Base-by-base conservation (phyloP, 2,797 vertebrate species). In the Gymnodraco acuticeps region DNA sequence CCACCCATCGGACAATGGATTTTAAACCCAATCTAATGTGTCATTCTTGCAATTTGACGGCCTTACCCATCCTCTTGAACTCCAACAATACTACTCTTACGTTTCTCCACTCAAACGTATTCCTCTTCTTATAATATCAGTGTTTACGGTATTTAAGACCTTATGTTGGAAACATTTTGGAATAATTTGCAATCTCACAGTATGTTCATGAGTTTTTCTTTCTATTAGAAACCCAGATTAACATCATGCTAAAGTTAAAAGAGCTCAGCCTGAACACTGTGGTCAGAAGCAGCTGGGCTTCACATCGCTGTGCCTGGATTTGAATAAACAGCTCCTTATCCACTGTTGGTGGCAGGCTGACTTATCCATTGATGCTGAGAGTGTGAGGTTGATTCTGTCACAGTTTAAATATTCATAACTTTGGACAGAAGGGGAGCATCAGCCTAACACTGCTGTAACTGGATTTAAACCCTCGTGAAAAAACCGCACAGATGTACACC, bases 361-460 rank as follows among this genome's bases (percentile, higher is more conserved):
- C 81, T 88, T 75, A 77, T 68, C 80, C 69, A 81, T 72, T 82
- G 84, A 88, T 80, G 83, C 82, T 73, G 84, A 72, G 86, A 91
- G 82, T 66, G 69, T 64, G 85, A 89, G 91, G 89, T 84, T 89
- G 89, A 73, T 78, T 76, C 87, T 81, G 88, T 88, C 86, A 90
- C 84, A 81, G 73, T 91, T 92, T 95, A 93, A 95, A 94, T 94
- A 95, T 95, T 94, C 92, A 94, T 94, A 91, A 86, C 88, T 81
- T 87, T 63, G 79, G 82, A 89, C 84, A 87, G 88, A 87, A 87
- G 85, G 89, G 85, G 86, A 84, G 83, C 88, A 84, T 88, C 77
- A 66, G 86, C 82, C 88, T 87, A 73, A 86, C 87, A 87, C 90
- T 84, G 91, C 90, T 84, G 89, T 92, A 91, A 92, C 88, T 88